Evolutionary conservation across 2,888 invertebrate species (phyloP).

Genomic region (Diadromus collaris): DNA sequence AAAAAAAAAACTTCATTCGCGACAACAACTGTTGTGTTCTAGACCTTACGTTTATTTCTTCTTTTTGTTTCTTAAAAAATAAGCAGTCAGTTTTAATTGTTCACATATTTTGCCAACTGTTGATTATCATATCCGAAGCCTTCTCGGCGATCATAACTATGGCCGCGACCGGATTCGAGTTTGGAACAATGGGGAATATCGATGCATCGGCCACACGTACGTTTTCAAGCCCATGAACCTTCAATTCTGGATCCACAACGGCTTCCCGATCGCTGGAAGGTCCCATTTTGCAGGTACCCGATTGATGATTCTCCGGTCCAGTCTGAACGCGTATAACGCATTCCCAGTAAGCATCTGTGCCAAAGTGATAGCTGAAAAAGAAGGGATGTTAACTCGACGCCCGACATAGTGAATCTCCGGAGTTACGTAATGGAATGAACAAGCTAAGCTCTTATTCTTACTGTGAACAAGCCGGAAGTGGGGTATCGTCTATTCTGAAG

Average conservation of each 20-base stretch:
- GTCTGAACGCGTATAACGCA: slow-evolving; percentile 84
- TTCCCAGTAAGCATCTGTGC: slow-evolving; percentile 85
- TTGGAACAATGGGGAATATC: slow-evolving; percentile 85
- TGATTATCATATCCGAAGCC: slow-evolving; percentile 84
- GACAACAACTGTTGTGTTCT: too few species aligned
- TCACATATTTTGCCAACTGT: slow-evolving; percentile 78
- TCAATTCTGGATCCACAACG: slow-evolving; percentile 83
- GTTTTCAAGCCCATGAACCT: slow-evolving; percentile 83
- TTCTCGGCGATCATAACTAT: slow-evolving; percentile 89
- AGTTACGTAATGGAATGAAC: not conserved
- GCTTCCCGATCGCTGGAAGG: slow-evolving; percentile 80
- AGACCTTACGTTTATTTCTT: too few species aligned
- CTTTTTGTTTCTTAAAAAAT: too few species aligned
- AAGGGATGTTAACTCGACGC: slow-evolving; percentile 68
- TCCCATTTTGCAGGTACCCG: slow-evolving; percentile 84
- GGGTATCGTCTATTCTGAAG: slow-evolving; percentile 81
- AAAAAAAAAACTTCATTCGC: too few species aligned
- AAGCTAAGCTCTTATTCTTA: slow-evolving; percentile 63
- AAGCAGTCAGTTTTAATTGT: not conserved
- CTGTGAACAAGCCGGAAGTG: slow-evolving; percentile 82
- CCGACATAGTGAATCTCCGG: not conserved
- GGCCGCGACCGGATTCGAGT: slow-evolving; percentile 86
- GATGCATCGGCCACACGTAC: slow-evolving; percentile 87
- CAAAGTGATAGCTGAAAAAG: slow-evolving; percentile 80
- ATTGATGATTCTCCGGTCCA: slow-evolving; percentile 86